Evolutionary conservation across 2,113 vertebrate species (phyloP).

Genomic region (Acinonyx jubatus): DNA sequence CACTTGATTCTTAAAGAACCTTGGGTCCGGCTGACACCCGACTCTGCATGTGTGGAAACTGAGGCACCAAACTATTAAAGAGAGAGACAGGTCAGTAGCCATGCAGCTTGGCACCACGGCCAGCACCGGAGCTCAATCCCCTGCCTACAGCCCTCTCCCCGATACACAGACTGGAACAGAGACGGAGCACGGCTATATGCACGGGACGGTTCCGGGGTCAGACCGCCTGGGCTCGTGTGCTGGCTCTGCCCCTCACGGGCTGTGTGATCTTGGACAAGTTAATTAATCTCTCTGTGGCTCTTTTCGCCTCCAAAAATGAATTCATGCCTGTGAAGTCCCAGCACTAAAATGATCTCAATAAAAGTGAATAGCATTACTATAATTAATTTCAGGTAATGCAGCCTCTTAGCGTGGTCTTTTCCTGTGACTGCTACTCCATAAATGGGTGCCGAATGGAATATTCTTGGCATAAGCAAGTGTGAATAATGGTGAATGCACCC

Average conservation of each 20-base stretch:
- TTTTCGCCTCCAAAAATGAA: not conserved
- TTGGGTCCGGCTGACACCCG: not conserved
- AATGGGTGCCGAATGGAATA: rapidly evolving
- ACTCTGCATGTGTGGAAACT: not conserved
- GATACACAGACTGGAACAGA: too few species aligned
- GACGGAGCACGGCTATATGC: not conserved
- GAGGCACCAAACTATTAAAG: not conserved
- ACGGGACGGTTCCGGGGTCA: rapidly evolving
- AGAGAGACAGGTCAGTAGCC: not conserved
- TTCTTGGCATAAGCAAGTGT: not conserved
- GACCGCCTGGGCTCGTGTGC: rapidly evolving
- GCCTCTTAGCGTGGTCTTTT: not conserved
- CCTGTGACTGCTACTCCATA: not conserved
- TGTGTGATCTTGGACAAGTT: not conserved
- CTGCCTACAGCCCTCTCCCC: not conserved
- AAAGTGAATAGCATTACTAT: not conserved
- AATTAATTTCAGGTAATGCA: not conserved
- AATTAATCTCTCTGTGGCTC: not conserved
- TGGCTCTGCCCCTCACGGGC: not conserved
- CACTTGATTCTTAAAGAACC: not conserved
- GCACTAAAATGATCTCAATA: not conserved
- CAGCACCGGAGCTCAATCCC: not conserved
- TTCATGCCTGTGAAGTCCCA: not conserved
- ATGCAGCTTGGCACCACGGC: not conserved
- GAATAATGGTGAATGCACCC: too few species aligned